Percentiles rank a stretch among this genome's conserved stretches.
phyloP scores from a whole-genome alignment of 2,888 invertebrate genomes.

The Ectemnius lituratus region DNA sequence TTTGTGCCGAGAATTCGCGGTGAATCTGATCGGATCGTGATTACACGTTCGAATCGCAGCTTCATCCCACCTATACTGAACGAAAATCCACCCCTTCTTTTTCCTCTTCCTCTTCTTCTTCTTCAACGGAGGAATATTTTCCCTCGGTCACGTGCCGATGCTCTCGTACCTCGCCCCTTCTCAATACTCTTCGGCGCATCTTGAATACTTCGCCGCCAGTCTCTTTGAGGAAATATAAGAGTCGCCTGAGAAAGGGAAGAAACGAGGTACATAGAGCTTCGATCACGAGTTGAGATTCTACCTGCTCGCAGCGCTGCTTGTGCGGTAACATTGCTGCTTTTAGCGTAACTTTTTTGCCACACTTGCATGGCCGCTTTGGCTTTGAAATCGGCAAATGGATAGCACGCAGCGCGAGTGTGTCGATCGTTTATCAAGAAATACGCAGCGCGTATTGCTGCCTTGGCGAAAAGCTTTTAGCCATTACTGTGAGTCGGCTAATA shows the following conservation, averaged over 20 bases:
- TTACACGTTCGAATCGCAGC: constrained; percentile 14
- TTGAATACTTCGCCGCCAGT: too few relatives aligned
- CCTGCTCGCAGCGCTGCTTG: too few relatives aligned
- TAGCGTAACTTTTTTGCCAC: constrained; percentile 28
- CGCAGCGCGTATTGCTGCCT: constrained; percentile 29
- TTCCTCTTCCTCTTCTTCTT: not conserved
- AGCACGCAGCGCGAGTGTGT: constrained; percentile 34
- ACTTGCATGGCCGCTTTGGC: constrained; percentile 18
- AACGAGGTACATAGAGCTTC: not conserved
- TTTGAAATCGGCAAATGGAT: constrained; percentile 45
- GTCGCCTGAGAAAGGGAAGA: constrained; percentile 4
- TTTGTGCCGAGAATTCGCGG: constrained; percentile 18
- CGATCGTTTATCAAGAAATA: constrained; percentile 52
- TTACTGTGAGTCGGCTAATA: constrained; percentile 35
- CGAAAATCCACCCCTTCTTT: not conserved
- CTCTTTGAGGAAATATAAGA: not conserved
- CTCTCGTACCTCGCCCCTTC: not conserved
- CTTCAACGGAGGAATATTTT: not conserved
- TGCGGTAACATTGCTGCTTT: constrained; percentile 17
- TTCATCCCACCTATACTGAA: not conserved
- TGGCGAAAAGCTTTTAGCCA: constrained; percentile 57
- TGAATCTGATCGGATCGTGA: constrained; percentile 31
- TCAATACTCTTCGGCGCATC: constrained; percentile 4
- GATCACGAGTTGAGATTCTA: too few relatives aligned
- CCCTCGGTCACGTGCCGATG: not conserved